Evolutionary conservation across 2,113 vertebrate species (phyloP), one percentile per base, ranked within the genome.

Genomic region (Dicaeum eximium): DNA sequence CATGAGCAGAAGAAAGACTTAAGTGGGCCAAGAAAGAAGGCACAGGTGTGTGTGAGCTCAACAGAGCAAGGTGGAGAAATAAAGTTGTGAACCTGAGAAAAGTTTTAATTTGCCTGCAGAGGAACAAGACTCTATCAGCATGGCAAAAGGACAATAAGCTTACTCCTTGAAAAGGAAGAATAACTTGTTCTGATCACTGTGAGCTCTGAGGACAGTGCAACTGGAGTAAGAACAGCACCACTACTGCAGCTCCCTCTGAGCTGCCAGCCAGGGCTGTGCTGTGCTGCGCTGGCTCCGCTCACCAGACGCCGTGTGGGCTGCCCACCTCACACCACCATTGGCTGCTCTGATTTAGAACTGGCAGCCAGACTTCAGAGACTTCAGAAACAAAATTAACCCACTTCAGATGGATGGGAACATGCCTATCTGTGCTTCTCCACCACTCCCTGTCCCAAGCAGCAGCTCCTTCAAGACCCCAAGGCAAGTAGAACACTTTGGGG

Each of bases 361-460:
- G 28, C 81, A 38, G n/a, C n/a, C n/a, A n/a, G 38, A 38, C 38
- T 38, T 38, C 38, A 38, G 9, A 38, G 38, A 38, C 38, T 38
- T 38, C 38, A 93, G 21, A 66, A 78, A 37, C 38, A 81, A 70
- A 53, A 82, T 23, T 2, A 71, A 58, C 7, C 37, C 19, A 14
- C 19, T 31, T 19, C 33, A 93, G 47, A 35, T 11, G 37, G 67
- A 42, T n/a, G 60, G 54, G 27, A 91, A 89, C 19, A 11, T 5
- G 1, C 1, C 0, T 24, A 9, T 28, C 47, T 23, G 24, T 45
- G 72, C 69, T 65, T 33, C 30, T n/a, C 35, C 4, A 1, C 5
- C 22, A 66, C 3, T 13, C 37, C 22, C 37, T 21, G 54, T 20
- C 44, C 22, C 60, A 69, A 53, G 38, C 24, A 80, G 72, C 4